Evolutionary conservation across 2,113 vertebrate species (phyloP), one percentile per base, ranked within the genome.

Genomic region (Spizaetus ornatus): DNA sequence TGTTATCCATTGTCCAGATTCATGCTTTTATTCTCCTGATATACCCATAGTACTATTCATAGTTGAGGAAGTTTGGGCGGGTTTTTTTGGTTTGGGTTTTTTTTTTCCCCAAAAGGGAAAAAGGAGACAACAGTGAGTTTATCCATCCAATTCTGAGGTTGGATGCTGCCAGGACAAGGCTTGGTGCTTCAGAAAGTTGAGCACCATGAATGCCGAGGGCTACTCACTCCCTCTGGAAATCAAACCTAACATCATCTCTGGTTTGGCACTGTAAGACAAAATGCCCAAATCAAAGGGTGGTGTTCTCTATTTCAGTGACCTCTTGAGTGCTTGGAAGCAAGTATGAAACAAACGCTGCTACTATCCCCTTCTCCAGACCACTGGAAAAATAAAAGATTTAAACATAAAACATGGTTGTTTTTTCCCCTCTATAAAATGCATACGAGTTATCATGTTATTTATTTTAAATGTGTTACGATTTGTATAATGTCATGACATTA

Each of bases 201-300:
- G 12, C 67, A 61, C n/a, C 45, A 27, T 12, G 27, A 77, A 56
- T 0, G 0, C 62, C 1, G 1, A 82, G 40, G 25, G 34, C 61
- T 80, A 13, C 45, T 73, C 1, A 0, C 15, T 42, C 43, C 15
- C 19, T 74, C 61, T 90, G 92, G 74, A 93, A 90, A 48, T 77
- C 81, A 79, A 91, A 84, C 87, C 66, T 76, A 85, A 34, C 55
- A 84, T 91, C 66, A 84, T 79, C 61, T 81, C 81, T 82, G 78
- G 78, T 67, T 90, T 93, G 93, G 86, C 81, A 89, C 36, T 13
- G 13, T 17, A 43, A 77, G 36, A 65, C 40, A 65, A 63, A 88
- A 82, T 17, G 50, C 32, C 32, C 26, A 70, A 66, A 90, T 80
- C 82, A 71, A 47, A 94, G 78, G 69, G 20, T 55, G 38, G 50